Percentiles rank a stretch among this genome's conserved stretches.
These are phyloP conservation scores for Corella eumyota DNA, from an alignment of 23 tunicate genomes.

Conservation along the genomic window DNA sequence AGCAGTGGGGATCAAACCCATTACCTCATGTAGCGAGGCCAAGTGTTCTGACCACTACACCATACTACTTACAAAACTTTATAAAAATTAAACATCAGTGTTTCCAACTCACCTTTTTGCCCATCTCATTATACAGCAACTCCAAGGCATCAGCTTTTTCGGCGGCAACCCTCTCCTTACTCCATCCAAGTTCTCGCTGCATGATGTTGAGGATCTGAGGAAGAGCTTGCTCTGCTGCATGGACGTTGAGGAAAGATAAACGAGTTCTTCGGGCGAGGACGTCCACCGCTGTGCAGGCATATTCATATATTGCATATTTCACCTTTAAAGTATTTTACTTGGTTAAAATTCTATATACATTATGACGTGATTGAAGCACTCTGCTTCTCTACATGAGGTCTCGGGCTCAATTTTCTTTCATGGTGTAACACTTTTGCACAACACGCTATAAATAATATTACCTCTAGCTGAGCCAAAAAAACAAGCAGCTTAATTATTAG, in stretches of 20 bases:
- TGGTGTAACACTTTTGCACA: too few species aligned
- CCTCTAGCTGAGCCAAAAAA: neutral
- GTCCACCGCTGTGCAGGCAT: conserved; percentile 85
- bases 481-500: too few species aligned
- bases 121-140: conserved; percentile 72
- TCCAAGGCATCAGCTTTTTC: conserved; percentile 62
- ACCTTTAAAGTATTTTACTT: conserved; percentile 50
- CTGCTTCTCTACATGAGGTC: too few species aligned
- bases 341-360: too few species aligned
- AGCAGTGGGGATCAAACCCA: too few species aligned
- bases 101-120: conserved; percentile 36
- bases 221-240: conserved; percentile 94
- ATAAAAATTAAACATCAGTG: neutral
- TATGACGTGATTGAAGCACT: too few species aligned
- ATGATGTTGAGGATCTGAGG: conserved; percentile 66
- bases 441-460: neutral
- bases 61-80: too few species aligned
- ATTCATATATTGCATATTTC: conserved; percentile 66
- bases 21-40: too few species aligned
- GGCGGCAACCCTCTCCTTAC: conserved; percentile 36
- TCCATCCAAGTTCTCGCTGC: conserved; percentile 65
- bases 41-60: too few species aligned
- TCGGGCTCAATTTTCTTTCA: too few species aligned
- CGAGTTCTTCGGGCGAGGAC: conserved; percentile 75
- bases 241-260: conserved; percentile 62